A percentile compares a stretch with the other conserved stretches of the same genome.
phyloP scores from a whole-genome alignment of 2,113 vertebrate genomes.

The Centropristis striata region DNA sequence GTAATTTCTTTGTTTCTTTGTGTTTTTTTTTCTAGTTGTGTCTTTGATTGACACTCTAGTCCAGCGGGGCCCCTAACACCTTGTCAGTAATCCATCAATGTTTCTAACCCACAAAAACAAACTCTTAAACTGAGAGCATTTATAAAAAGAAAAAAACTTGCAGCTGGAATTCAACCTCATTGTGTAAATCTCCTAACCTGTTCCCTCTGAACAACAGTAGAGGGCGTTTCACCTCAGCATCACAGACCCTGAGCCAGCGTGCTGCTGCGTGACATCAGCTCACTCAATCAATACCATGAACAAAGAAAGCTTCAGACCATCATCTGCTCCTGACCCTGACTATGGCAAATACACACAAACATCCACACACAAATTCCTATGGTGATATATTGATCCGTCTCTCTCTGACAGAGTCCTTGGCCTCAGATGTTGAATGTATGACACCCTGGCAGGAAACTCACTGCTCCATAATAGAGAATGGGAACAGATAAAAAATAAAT shows the following conservation, averaged over 20 bases:
- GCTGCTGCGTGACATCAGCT: slow-evolving; percentile 36
- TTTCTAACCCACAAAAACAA: neutral
- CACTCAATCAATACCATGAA: slow-evolving; percentile 52
- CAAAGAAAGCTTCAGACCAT: slow-evolving; percentile 31
- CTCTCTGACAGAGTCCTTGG: slow-evolving; percentile 55
- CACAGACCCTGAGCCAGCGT: slow-evolving; percentile 14
- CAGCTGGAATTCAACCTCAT: neutral
- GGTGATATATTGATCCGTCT: slow-evolving; percentile 56
- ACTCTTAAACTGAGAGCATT: neutral
- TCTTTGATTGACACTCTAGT: too few species aligned
- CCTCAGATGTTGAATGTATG: slow-evolving; percentile 33
- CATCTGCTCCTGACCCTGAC: slow-evolving; percentile 52
- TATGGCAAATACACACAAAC: slow-evolving; percentile 28
- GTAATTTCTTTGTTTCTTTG: too few species aligned
- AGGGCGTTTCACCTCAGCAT: slow-evolving; percentile 31
- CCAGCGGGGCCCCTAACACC: too few species aligned
- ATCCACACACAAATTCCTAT: slow-evolving; percentile 29
- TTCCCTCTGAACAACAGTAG: slow-evolving; percentile 32
- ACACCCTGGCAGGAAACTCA: slow-evolving; percentile 19
- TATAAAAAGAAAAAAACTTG: neutral
- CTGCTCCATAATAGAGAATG: slow-evolving; percentile 21
- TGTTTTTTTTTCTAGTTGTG: too few species aligned
- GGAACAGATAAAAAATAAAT: neutral
- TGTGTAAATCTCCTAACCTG: neutral
- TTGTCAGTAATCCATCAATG: too few species aligned